A percentile compares a stretch with the other conserved stretches of the same genome.
Evolutionary conservation across 2,888 invertebrate genomes (phyloP).

Genomic region (Alviniconcha strummeri): DNA sequence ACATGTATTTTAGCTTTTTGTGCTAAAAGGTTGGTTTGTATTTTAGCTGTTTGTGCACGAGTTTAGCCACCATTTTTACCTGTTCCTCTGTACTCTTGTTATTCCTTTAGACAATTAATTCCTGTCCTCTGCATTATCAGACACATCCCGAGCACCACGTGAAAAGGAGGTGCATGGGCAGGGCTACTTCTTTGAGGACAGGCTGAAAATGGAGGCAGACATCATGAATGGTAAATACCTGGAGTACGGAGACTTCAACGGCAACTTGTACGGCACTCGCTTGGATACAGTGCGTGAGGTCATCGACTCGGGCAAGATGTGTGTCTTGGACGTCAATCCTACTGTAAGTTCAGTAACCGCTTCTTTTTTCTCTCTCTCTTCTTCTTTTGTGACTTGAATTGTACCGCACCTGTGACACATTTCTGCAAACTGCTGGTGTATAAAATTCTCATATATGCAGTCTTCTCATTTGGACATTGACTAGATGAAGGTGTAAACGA

Average conservation of each 20-base stretch:
- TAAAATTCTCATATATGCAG: neutral
- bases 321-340: conserved; percentile 97
- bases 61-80: too few species aligned
- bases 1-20: too few species aligned
- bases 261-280: conserved; percentile 96
- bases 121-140: conserved; percentile 75
- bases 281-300: conserved; percentile 95
- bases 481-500: too few species aligned
- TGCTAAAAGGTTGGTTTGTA: too few species aligned
- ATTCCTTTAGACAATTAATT: too few species aligned
- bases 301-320: conserved; percentile 95
- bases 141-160: conserved; percentile 94
- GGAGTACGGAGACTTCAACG: conserved; percentile 98
- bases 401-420: too few species aligned
- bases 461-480: neutral
- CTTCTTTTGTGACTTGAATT: neutral
- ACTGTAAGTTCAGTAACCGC: conserved; percentile 68
- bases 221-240: conserved; percentile 94
- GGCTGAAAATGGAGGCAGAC: conserved; percentile 95
- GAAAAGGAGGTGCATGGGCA: conserved; percentile 97
- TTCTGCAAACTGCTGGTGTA: neutral
- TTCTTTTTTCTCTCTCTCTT: neutral
- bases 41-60: too few species aligned
- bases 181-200: conserved; percentile 97
- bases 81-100: too few species aligned